Evolutionary conservation across 2,797 vertebrate species (phyloP), one percentile per base, ranked within the genome.

Genomic region (Ctenopoma multispine): DNA sequence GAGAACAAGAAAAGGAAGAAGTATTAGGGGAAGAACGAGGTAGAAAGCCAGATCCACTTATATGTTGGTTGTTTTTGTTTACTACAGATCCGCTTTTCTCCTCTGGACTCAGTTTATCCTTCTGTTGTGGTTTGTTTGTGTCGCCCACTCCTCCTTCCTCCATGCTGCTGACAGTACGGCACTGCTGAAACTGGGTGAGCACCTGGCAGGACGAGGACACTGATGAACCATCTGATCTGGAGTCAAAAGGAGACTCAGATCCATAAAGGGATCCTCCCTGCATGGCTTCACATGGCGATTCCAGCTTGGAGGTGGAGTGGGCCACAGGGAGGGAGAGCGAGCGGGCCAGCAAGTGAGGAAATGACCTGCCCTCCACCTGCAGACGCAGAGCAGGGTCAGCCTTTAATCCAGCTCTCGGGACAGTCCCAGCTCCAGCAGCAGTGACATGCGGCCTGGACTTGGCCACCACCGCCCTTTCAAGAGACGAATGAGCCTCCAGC

Each of bases 171-270:
- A 70, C 27, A 8, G 67, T 29, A 4, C 0, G 50, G 47, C 71
- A 75, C 18, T 17, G 50, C 63, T 72, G 85, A 62, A 69, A 63
- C 31, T 7, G 77, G 53, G 7, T 74, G 34, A 61, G 46, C 1
- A 46, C 70, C 27, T 27, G 48, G 54, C 67, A 87, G 60, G 88
- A 83, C 5, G 58, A 87, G 20, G 85, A 66, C 18, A 36, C 10
- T 0, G 89, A 81, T 53, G 91, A 86, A 24, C 64, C 63, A 4
- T 91, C 91, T 41, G 92, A 93, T 15, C 82, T 83, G 38, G 92
- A 94, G 68, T 92, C 94, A 20, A 82, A 94, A 15, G 69, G 79
- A 7, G 90, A 92, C 69, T 91, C 90, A 0, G 91, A 93, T 40
- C 81, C 90, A 18, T 86, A 92, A 27, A 82, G 14, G 6, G 84